Conservation (phyloP, 1,140 invertebrate genomes). For the Drosophila santomea region DNA sequence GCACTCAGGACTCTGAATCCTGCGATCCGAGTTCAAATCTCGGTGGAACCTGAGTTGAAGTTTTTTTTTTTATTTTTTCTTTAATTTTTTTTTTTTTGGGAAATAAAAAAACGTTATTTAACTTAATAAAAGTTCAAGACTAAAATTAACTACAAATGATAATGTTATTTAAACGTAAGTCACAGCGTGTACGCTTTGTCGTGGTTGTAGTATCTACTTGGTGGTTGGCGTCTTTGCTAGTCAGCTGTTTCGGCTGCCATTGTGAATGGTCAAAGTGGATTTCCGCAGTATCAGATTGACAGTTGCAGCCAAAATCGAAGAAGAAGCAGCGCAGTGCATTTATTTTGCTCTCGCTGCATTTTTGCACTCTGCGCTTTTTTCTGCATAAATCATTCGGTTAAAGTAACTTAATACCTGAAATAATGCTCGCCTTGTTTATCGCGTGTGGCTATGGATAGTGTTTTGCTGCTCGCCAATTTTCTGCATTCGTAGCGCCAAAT, state of each 20-base stretch:
- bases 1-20: constrained; percentile 96
- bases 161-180: too few species aligned
- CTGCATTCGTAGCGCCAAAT: constrained; percentile 17
- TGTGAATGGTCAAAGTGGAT: not conserved
- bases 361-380: constrained; percentile 16
- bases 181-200: accelerated
- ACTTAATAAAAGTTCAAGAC: too few species aligned
- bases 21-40: constrained; percentile 95
- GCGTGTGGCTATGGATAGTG: constrained; percentile 30
- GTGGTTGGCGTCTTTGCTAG: not conserved
- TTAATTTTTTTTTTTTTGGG: too few species aligned
- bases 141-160: too few species aligned
- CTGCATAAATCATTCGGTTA: not conserved
- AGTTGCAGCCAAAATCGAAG: constrained; percentile 8
- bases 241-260: not conserved
- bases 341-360: constrained; percentile 36
- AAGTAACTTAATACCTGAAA: constrained; percentile 10
- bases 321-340: constrained; percentile 27
- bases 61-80: not conserved
- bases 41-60: constrained; percentile 85
- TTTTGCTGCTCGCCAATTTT: constrained; percentile 2
- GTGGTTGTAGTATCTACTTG: not conserved
- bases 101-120: too few species aligned
- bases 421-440: constrained; percentile 28
- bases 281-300: not conserved